Conservation (phyloP, 2,888 invertebrate species). For the Euplexia lucipara region DNA sequence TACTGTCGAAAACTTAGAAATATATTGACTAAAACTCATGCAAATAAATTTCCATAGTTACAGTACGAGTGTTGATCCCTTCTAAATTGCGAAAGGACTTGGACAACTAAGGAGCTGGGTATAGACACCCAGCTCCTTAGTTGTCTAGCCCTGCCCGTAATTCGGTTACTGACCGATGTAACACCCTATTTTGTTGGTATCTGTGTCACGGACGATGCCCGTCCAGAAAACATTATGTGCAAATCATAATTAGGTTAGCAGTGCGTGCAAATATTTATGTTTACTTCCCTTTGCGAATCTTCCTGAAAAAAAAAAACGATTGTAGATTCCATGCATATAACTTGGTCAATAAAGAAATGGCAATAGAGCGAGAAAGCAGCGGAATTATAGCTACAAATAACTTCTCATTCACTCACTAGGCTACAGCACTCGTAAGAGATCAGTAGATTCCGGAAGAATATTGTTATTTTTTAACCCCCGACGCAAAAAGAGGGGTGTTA, state of each 20-base stretch:
- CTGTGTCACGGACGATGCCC: conserved; percentile 53
- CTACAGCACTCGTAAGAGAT: neutral
- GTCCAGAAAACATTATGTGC: conserved; percentile 47
- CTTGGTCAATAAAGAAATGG: neutral
- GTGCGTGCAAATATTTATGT: conserved; percentile 44
- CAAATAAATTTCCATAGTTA: conserved; percentile 16
- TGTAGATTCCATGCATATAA: conserved; percentile 28
- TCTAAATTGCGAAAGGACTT: conserved; percentile 45
- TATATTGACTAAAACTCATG: conserved; percentile 17
- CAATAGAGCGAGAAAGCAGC: conserved; percentile 8
- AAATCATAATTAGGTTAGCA: conserved; percentile 44
- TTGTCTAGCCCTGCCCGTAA: conserved; percentile 17
- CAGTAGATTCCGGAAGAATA: neutral
- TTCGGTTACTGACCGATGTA: conserved; percentile 20
- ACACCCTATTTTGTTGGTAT: conserved; percentile 37
- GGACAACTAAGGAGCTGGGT: conserved; percentile 11
- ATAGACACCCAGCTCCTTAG: no score
- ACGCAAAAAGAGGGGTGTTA: no score
- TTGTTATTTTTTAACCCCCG: no score
- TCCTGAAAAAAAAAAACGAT: conserved; percentile 41
- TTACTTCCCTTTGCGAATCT: conserved; percentile 45
- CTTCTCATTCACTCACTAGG: neutral
- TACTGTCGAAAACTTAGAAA: conserved; percentile 2
- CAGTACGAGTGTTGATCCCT: conserved; percentile 13
- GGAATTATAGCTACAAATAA: conserved; percentile 1